Percentiles rank a stretch among this genome's conserved stretches.
Conservation (phyloP, 2,797 vertebrate genomes). For the Oreortyx pictus region DNA sequence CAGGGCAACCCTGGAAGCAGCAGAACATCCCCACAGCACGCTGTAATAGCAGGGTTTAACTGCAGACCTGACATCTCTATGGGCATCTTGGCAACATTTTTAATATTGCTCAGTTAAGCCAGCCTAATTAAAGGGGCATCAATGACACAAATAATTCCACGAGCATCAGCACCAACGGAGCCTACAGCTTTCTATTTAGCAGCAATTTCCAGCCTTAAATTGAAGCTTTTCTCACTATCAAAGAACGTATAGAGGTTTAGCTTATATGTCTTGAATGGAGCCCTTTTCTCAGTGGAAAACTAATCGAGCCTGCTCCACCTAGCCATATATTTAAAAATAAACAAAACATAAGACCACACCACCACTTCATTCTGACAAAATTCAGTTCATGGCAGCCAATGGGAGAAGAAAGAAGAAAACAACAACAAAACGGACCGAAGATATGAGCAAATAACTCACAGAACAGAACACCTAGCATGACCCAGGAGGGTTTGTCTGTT, state of each 20-base stretch:
- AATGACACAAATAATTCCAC: constrained; percentile 17
- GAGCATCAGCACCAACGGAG: constrained; percentile 1
- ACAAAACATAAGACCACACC: background rate
- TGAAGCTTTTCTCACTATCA: background rate
- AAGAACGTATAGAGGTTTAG: background rate
- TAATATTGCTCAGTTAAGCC: constrained; percentile 12
- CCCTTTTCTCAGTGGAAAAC: background rate
- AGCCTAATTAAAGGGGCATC: constrained; percentile 58
- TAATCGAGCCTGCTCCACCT: background rate
- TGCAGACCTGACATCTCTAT: background rate
- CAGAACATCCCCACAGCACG: background rate
- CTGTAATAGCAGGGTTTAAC: constrained; percentile 34
- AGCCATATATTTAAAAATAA: background rate
- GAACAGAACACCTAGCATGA: background rate
- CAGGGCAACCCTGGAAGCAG: background rate
- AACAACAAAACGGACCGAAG: background rate
- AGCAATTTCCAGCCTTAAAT: background rate
- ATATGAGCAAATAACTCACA: background rate
- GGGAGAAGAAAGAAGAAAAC: background rate
- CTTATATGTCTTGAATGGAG: background rate
- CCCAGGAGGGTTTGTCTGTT: background rate
- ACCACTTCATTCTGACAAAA: constrained; percentile 7
- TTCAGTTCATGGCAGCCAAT: background rate
- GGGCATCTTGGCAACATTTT: constrained; percentile 56
- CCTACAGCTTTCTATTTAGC: background rate